Conservation (phyloP, 2,113 vertebrate species). For the Cepphus grylle region DNA sequence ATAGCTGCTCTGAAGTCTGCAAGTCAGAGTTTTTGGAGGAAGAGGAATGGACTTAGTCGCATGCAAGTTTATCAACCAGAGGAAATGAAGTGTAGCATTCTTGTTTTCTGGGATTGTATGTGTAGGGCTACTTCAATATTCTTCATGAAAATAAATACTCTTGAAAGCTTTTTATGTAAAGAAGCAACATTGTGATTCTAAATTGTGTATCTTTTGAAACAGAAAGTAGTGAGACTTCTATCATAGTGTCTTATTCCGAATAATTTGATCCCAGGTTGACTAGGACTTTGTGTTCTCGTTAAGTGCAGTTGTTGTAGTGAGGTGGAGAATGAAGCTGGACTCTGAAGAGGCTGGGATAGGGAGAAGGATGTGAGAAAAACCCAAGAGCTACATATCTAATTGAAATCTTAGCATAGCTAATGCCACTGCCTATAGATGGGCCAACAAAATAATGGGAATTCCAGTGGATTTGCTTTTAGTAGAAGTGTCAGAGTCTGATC, state of each 20-base stretch:
- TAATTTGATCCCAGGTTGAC: not conserved
- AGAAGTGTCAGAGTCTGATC: not conserved
- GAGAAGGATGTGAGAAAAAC: not conserved
- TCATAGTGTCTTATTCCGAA: not conserved
- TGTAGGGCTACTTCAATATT: not conserved
- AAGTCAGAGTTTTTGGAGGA: not conserved
- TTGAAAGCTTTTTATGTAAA: not conserved
- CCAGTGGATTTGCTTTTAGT: not conserved
- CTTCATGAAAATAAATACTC: not conserved
- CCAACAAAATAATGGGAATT: not conserved
- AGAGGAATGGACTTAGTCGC: not conserved
- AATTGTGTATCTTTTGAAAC: not conserved
- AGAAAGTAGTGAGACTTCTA: not conserved
- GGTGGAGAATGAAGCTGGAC: not conserved
- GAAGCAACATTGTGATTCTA: not conserved
- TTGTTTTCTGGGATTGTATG: not conserved
- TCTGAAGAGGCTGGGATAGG: not conserved
- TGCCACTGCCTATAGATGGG: not conserved
- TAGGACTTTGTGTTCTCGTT: not conserved
- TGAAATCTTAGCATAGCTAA: not conserved
- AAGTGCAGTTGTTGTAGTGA: not conserved
- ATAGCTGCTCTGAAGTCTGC: not conserved
- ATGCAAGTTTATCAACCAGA: not conserved
- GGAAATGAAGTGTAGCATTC: not conserved
- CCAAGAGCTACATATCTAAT: not conserved